Evolutionary conservation across 2,888 invertebrate genomes (phyloP).

Genomic region (Boloria selene): DNA sequence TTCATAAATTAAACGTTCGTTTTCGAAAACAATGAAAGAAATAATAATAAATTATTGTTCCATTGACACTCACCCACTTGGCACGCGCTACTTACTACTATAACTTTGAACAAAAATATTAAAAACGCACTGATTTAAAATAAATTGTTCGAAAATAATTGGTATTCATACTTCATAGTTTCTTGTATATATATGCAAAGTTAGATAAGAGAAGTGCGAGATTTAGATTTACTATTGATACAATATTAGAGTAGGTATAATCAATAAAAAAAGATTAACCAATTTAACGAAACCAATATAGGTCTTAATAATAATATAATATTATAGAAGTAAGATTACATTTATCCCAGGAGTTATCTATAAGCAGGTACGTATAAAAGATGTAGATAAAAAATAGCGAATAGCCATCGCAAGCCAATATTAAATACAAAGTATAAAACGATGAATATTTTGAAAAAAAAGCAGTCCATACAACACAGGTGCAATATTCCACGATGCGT

Average conservation of each 20-base stretch:
- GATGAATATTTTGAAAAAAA: constrained; percentile 8
- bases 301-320: too few species aligned
- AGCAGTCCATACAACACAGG: constrained; percentile 31
- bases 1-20: constrained; percentile 32
- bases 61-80: constrained; percentile 78
- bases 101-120: constrained; percentile 24
- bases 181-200: background rate
- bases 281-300: too few species aligned
- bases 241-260: background rate
- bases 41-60: constrained; percentile 43
- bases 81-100: constrained; percentile 49
- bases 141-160: constrained; percentile 14
- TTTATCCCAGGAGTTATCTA: too few species aligned
- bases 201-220: too few species aligned
- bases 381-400: too few species aligned
- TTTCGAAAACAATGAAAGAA: constrained; percentile 34
- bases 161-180: background rate
- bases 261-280: too few species aligned
- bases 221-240: too few species aligned
- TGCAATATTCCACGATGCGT: constrained; percentile 37
- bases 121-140: constrained; percentile 18
- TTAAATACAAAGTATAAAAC: background rate
- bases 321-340: too few species aligned
- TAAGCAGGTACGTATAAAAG: too few species aligned
- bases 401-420: too few species aligned